Conservation (phyloP, 2,113 vertebrate species). For the Gallinago undulata region DNA sequence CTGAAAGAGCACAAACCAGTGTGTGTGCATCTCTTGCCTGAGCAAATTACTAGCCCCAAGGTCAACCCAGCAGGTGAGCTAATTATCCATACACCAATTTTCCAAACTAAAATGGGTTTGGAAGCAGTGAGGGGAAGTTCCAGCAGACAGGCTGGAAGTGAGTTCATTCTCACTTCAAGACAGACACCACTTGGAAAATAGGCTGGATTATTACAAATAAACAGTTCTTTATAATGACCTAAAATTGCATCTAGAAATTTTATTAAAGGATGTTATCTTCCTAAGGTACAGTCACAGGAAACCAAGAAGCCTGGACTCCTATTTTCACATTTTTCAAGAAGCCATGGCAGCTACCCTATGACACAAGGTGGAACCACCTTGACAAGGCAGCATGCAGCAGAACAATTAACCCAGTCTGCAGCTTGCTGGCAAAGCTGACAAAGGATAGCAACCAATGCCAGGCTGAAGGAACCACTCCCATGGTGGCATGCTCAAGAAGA, state of each 20-base stretch:
- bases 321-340: neutral
- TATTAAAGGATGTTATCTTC: neutral
- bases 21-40: neutral
- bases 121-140: neutral
- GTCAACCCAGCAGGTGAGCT: neutral
- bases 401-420: neutral
- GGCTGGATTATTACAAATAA: neutral
- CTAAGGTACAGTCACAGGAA: neutral
- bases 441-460: neutral
- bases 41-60: neutral
- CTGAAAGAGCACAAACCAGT: neutral
- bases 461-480: neutral
- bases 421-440: neutral
- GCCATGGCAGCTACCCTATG: neutral
- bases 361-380: neutral
- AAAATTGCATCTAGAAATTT: neutral
- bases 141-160: neutral
- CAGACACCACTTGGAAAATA: neutral
- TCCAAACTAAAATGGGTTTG: neutral
- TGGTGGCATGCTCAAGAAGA: fast-evolving
- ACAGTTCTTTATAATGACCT: fast-evolving
- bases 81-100: fast-evolving
- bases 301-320: neutral
- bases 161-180: neutral
- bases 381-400: neutral